These are phyloP conservation scores for Atethmia centrago DNA, from an alignment of 2,888 invertebrate genomes.

Conservation along the genomic window DNA sequence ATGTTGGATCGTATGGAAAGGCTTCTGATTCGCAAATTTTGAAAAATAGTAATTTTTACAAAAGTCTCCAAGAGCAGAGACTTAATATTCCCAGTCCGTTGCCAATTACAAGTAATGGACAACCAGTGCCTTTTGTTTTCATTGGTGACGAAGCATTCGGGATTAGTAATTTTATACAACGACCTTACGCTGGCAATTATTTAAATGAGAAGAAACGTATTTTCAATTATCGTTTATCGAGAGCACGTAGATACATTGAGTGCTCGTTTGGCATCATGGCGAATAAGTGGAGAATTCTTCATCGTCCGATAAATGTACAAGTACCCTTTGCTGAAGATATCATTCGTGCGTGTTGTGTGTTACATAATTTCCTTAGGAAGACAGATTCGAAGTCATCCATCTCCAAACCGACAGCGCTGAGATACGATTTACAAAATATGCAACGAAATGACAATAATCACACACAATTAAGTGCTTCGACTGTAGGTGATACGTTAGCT, in stretches of 20 bases:
- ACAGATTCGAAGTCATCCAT: conserved; percentile 7
- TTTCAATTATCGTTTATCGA: background rate
- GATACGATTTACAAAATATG: conserved; percentile 9
- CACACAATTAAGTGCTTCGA: background rate
- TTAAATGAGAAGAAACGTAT: background rate
- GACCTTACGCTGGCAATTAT: too few relatives aligned
- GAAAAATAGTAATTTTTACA: too few relatives aligned
- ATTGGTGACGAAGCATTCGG: conserved; percentile 1
- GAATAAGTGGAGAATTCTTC: conserved; percentile 6
- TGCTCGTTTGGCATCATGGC: conserved; percentile 9
- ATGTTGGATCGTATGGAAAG: too few relatives aligned
- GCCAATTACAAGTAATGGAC: too few relatives aligned
- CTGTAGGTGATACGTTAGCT: conserved; percentile 4
- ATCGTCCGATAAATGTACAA: conserved; percentile 8
- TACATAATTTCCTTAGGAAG: background rate
- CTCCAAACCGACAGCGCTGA: conserved; percentile 7
- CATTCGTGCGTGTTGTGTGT: conserved; percentile 6
- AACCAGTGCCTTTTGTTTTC: too few relatives aligned
- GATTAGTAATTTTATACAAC: background rate
- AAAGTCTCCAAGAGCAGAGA: too few relatives aligned
- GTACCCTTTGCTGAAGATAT: conserved; percentile 8
- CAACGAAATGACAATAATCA: background rate
- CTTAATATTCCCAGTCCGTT: too few relatives aligned
- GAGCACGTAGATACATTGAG: background rate
- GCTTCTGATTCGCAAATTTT: too few relatives aligned